Conservation (phyloP, 1,140 invertebrate species). For the Nymphalis io region DNA sequence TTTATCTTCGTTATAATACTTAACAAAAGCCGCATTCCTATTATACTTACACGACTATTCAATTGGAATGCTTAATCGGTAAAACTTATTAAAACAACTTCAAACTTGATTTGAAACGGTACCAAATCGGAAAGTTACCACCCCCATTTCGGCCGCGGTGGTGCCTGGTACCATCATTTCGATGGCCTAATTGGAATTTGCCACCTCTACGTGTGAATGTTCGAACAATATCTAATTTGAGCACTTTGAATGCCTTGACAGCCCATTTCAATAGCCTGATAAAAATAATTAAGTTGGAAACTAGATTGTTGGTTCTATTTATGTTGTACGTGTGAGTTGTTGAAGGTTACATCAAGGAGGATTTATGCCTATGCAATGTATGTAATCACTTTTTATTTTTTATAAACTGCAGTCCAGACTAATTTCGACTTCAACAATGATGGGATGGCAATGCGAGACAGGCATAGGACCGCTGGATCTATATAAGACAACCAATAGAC, state of each 20-base stretch:
- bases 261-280: slow-evolving; percentile 4
- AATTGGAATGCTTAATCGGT: slow-evolving; percentile 16
- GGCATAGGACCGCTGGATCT: too few relatives aligned
- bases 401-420: too few relatives aligned
- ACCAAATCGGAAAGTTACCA: slow-evolving; percentile 20
- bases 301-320: slow-evolving; percentile 8
- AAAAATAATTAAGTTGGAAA: background rate
- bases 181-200: slow-evolving; percentile 31
- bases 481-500: too few relatives aligned
- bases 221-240: slow-evolving; percentile 14
- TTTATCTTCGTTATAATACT: background rate
- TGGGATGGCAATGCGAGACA: too few relatives aligned
- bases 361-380: too few relatives aligned
- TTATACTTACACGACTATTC: slow-evolving; percentile 16
- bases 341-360: background rate
- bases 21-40: slow-evolving; percentile 7
- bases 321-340: slow-evolving; percentile 1
- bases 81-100: slow-evolving; percentile 33
- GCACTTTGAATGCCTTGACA: slow-evolving; percentile 4
- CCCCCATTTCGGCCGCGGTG: slow-evolving; percentile 6
- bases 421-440: too few relatives aligned
- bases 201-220: slow-evolving; percentile 35
- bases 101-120: slow-evolving; percentile 22
- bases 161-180: slow-evolving; percentile 24
- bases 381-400: too few relatives aligned